phyloP scores from a whole-genome alignment of 1,140 invertebrate genomes.

The Aplysia californica region DNA sequence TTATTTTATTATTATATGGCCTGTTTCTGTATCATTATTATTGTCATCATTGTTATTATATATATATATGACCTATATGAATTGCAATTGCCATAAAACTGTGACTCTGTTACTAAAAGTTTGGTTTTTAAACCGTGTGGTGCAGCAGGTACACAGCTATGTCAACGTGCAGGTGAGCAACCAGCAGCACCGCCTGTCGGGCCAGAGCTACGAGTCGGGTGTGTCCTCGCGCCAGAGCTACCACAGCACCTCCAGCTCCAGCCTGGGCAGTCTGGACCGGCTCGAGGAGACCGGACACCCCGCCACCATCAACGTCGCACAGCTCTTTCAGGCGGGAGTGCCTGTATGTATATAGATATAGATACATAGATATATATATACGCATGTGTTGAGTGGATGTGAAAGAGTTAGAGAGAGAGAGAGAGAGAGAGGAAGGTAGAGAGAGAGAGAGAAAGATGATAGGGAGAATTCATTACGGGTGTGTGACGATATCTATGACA shows the following conservation, averaged over 20 bases:
- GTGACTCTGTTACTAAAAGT: no score
- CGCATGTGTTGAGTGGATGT: no score
- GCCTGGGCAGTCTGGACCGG: conserved; percentile 70
- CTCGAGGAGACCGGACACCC: conserved; percentile 67
- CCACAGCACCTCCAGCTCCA: conserved; percentile 71
- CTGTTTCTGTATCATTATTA: no score
- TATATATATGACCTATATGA: no score
- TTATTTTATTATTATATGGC: no score
- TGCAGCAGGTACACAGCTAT: conserved; percentile 49
- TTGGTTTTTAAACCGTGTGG: no score
- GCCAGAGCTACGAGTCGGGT: conserved; percentile 70
- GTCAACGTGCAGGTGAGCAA: conserved; percentile 55
- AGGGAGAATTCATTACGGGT: no score
- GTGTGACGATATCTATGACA: conserved; percentile 73
- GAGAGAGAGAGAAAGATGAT: neutral
- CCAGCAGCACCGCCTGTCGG: conserved; percentile 66
- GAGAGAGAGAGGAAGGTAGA: no score
- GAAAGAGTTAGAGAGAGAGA: no score
- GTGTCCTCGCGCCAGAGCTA: conserved; percentile 71
- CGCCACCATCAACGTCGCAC: conserved; percentile 71
- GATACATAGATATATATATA: no score
- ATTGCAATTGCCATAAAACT: no score
- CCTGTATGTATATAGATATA: conserved; percentile 71
- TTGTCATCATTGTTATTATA: no score
- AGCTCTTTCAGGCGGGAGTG: conserved; percentile 73